Conservation (phyloP, 2,797 vertebrate species). For the Danio tinwini region DNA sequence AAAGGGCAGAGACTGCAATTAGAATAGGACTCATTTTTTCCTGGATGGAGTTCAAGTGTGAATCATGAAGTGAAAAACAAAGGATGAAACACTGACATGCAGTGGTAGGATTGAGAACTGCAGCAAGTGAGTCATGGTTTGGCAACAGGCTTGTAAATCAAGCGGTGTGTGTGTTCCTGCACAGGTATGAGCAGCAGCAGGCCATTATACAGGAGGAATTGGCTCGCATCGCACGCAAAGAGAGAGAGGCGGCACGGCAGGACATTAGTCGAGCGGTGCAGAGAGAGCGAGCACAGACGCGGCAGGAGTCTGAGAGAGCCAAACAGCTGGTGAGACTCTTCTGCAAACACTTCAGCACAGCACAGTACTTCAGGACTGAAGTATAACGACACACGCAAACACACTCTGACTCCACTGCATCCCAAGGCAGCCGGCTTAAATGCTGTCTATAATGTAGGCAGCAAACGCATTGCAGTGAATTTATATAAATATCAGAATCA, state of each 20-base stretch:
- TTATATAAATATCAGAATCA: too few species aligned
- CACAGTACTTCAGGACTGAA: conserved; percentile 16
- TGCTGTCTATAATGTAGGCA: neutral
- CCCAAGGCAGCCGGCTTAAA: neutral
- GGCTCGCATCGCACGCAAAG: conserved; percentile 76
- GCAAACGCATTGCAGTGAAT: too few species aligned
- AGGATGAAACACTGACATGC: neutral
- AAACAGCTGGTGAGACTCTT: conserved; percentile 79
- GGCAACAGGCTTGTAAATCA: conserved; percentile 17
- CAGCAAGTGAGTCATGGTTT: neutral
- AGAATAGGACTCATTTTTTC: neutral
- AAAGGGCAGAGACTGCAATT: neutral
- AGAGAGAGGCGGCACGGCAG: conserved; percentile 77
- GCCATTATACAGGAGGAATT: conserved; percentile 82
- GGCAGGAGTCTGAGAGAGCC: conserved; percentile 75
- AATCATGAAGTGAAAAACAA: conserved; percentile 3
- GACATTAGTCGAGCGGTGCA: conserved; percentile 68
- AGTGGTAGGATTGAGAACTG: conserved; percentile 17
- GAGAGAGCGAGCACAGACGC: conserved; percentile 61
- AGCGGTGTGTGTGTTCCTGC: conserved; percentile 13
- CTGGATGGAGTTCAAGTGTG: conserved; percentile 17
- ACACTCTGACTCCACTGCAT: neutral
- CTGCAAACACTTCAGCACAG: conserved; percentile 33
- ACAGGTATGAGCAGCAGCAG: conserved; percentile 85
- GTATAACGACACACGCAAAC: neutral